phyloP scores from a whole-genome alignment of 2,797 vertebrate species.

The Onychomys leucogaster region DNA sequence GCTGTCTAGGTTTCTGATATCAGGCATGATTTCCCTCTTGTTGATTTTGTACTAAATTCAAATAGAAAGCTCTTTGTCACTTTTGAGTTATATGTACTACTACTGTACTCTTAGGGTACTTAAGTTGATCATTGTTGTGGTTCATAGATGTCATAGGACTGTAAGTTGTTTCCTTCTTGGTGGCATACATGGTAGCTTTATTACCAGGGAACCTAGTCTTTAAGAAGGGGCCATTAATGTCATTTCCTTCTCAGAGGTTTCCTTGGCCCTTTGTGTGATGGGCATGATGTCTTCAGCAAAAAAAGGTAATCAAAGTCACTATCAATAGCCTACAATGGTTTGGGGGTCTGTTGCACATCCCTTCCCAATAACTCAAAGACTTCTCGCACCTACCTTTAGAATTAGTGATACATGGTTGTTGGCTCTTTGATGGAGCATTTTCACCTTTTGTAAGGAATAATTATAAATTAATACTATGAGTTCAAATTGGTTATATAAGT shows the following conservation, averaged over 20 bases:
- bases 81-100: not conserved
- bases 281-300: not conserved
- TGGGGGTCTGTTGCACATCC: fast-evolving
- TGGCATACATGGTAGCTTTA: not conserved
- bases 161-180: not conserved
- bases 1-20: not conserved
- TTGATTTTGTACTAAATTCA: not conserved
- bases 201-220: not conserved
- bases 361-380: not conserved
- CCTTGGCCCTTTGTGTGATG: not conserved
- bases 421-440: not conserved
- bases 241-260: not conserved
- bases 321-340: not conserved
- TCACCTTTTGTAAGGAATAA: not conserved
- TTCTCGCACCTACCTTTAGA: not conserved
- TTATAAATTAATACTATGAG: not conserved
- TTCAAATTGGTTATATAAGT: too few species aligned
- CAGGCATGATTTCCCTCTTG: not conserved
- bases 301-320: too few species aligned
- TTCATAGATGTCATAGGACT: not conserved
- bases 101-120: not conserved
- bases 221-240: not conserved
- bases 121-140: not conserved
- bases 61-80: not conserved
- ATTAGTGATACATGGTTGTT: not conserved